Evolutionary conservation across 2,113 vertebrate species (phyloP).

Genomic region (Serilophus lunatus): DNA sequence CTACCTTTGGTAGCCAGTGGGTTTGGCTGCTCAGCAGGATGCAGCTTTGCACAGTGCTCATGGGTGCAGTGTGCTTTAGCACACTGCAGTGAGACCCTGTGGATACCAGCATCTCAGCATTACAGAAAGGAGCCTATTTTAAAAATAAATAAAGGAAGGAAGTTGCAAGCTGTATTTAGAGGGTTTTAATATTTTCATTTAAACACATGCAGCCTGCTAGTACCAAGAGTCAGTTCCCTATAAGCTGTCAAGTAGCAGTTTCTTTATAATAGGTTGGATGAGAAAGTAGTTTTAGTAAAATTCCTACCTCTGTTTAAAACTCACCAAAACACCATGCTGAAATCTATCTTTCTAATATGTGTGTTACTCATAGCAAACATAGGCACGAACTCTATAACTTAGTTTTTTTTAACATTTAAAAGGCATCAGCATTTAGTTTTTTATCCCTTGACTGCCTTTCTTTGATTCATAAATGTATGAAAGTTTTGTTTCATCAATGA

Average conservation of each 20-base stretch:
- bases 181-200: fast-evolving
- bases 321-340: background rate
- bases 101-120: background rate
- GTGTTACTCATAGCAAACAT: background rate
- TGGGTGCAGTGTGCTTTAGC: background rate
- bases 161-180: background rate
- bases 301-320: background rate
- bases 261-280: background rate
- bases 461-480: background rate
- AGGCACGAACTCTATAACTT: background rate
- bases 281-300: background rate
- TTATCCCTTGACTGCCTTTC: background rate
- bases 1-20: background rate
- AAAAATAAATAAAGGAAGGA: background rate
- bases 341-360: background rate
- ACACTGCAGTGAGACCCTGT: background rate
- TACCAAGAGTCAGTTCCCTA: background rate
- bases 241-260: background rate
- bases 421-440: background rate
- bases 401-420: background rate
- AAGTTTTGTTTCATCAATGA: background rate
- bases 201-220: background rate
- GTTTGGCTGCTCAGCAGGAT: background rate
- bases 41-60: background rate
- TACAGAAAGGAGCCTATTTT: background rate